A percentile compares a stretch with the other conserved stretches of the same genome.
Evolutionary conservation across 2,797 vertebrate genomes (phyloP).

Genomic region (Urophycis tenuis): DNA sequence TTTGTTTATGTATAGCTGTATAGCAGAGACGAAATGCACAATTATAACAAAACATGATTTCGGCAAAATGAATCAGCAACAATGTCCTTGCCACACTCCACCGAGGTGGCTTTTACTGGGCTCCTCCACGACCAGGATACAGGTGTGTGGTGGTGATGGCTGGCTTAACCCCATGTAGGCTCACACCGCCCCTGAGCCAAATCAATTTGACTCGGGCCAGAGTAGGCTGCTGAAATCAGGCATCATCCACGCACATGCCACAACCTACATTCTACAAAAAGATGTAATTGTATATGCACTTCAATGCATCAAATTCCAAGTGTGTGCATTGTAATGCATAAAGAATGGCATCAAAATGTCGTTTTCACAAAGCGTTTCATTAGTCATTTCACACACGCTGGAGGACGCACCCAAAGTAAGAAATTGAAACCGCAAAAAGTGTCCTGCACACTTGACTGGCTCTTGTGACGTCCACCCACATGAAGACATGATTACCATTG

Average conservation of each 20-base stretch:
- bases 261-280: no score
- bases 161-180: no score
- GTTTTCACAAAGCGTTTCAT: neutral
- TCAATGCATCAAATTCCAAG: neutral
- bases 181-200: no score
- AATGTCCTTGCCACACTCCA: no score
- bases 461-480: conserved; percentile 37
- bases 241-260: no score
- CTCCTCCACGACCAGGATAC: no score
- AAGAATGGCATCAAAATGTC: neutral
- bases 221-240: no score
- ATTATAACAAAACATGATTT: neutral
- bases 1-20: neutral
- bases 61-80: no score
- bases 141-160: no score
- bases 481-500: conserved; percentile 44
- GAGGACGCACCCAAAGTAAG: neutral
- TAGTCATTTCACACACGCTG: neutral
- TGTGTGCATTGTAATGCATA: neutral
- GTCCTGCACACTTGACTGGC: conserved; percentile 37
- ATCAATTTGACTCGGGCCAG: no score
- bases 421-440: neutral
- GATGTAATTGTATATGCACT: neutral
- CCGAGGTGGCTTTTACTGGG: no score
- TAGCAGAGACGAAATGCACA: neutral